A percentile compares a stretch with the other conserved stretches of the same genome.
Evolutionary conservation across 2,113 vertebrate genomes (phyloP).

Genomic region (Microcebus griseorufus): DNA sequence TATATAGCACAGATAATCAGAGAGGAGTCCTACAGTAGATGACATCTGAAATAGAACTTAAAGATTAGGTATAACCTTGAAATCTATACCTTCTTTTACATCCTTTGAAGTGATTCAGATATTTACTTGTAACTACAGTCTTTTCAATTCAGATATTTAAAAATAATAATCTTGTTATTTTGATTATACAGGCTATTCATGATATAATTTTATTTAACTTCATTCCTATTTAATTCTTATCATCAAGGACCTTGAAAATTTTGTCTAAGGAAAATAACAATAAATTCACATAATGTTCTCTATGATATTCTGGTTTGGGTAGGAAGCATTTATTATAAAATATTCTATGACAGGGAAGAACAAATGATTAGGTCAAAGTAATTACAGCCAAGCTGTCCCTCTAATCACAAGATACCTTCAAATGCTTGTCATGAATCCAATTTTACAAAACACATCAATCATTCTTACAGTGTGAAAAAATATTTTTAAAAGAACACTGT

Average conservation of each 20-base stretch:
- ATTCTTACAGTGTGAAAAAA: neutral
- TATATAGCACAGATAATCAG: neutral
- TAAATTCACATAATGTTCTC: neutral
- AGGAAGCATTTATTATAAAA: slow-evolving; percentile 4
- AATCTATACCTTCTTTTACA: neutral
- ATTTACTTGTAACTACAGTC: neutral
- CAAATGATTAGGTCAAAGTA: slow-evolving; percentile 12
- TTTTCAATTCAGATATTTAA: slow-evolving; percentile 23
- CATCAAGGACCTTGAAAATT: neutral
- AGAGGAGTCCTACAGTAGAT: neutral
- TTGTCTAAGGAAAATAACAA: neutral
- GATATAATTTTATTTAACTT: slow-evolving; percentile 33
- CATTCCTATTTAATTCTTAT: slow-evolving; percentile 23
- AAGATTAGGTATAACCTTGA: neutral
- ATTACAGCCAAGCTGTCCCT: neutral
- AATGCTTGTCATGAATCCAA: neutral
- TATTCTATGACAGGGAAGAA: neutral
- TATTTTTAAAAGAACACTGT: neutral
- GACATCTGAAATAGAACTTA: neutral
- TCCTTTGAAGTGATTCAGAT: neutral
- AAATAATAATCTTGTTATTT: slow-evolving; percentile 20
- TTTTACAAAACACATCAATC: neutral
- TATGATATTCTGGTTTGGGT: neutral
- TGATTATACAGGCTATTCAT: slow-evolving; percentile 6
- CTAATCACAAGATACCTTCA: neutral